A percentile compares a stretch with the other conserved stretches of the same genome.
Evolutionary conservation across 2,113 vertebrate genomes (phyloP).

Genomic region (Raja brachyura): DNA sequence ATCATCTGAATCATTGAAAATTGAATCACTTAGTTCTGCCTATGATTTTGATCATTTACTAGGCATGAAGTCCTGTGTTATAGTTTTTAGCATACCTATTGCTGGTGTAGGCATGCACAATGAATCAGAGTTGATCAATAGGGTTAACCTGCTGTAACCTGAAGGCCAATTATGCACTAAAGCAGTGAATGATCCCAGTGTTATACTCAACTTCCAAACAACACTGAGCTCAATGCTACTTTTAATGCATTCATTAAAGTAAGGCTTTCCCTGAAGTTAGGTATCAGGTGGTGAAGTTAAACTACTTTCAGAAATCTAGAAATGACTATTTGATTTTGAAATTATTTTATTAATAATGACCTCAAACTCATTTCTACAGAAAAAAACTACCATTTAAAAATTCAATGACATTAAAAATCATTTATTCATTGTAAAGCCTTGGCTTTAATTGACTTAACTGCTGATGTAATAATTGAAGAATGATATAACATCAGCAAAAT

Average conservation of each 20-base stretch:
- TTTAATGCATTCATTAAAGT: not conserved
- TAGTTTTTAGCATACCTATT: not conserved
- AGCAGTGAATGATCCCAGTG: not conserved
- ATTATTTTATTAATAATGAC: not conserved
- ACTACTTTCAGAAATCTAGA: not conserved
- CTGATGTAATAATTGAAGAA: not conserved
- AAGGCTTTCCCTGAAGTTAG: not conserved
- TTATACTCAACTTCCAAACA: not conserved
- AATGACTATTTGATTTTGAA: too few species aligned
- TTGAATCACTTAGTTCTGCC: not conserved
- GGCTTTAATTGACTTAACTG: not conserved
- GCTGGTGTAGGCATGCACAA: not conserved
- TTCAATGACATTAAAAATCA: not conserved
- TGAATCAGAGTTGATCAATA: not conserved
- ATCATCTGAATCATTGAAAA: not conserved
- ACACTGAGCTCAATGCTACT: not conserved
- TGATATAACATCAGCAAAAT: not conserved
- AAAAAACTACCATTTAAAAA: not conserved
- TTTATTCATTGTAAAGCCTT: not conserved
- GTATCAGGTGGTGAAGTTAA: not conserved
- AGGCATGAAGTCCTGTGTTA: not conserved
- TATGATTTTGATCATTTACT: not conserved
- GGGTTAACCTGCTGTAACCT: not conserved
- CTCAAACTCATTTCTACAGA: not conserved
- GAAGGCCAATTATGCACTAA: not conserved